phyloP scores from a whole-genome alignment of 2,113 vertebrate genomes.

The Gorsachius goisagi region DNA sequence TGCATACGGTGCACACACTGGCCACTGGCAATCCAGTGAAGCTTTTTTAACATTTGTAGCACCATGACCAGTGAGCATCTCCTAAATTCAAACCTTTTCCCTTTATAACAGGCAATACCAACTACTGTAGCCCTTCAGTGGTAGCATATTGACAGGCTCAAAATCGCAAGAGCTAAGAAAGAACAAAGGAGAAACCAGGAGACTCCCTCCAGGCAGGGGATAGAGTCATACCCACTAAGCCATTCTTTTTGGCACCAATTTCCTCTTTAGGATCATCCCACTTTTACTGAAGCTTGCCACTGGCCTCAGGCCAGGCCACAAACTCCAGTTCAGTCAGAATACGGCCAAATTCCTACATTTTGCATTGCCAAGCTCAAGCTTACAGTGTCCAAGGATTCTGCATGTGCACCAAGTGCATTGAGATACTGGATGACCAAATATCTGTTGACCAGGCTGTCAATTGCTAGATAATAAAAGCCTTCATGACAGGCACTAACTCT shows the following conservation, averaged over 20 bases:
- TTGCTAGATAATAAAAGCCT: not conserved
- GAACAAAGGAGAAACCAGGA: not conserved
- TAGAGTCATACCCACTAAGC: not conserved
- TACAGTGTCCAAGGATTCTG: not conserved
- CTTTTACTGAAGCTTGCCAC: not conserved
- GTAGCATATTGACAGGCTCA: not conserved
- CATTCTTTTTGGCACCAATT: not conserved
- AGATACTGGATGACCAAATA: not conserved
- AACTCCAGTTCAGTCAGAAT: not conserved
- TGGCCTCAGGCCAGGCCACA: not conserved
- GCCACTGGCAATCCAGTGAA: not conserved
- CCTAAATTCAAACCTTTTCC: not conserved
- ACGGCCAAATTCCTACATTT: not conserved
- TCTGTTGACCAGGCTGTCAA: not conserved
- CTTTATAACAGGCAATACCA: not conserved
- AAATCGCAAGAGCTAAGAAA: not conserved
- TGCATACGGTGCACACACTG: not conserved
- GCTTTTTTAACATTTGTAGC: not conserved
- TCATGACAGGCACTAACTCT: not conserved
- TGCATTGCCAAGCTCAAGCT: not conserved
- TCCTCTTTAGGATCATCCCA: not conserved
- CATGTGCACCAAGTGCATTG: not conserved
- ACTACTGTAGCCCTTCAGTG: not conserved
- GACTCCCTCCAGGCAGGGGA: not conserved
- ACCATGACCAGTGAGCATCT: not conserved